Conservation (phyloP, 2,113 vertebrate species). For the Gymnorhina tibicen region DNA sequence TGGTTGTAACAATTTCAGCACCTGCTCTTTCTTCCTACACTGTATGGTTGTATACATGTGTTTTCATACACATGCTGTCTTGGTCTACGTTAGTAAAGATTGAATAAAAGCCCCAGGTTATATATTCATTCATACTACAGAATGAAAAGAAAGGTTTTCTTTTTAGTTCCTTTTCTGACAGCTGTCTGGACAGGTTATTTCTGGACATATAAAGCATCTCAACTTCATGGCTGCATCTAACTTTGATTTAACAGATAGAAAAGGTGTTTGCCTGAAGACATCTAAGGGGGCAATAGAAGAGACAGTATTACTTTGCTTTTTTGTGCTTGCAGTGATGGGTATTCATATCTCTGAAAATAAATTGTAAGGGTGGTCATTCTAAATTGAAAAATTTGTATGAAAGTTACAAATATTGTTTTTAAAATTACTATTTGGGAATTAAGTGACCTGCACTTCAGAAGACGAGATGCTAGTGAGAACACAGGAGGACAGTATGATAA, state of each 20-base stretch:
- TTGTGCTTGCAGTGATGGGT: neutral
- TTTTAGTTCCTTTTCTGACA: neutral
- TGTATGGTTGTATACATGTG: neutral
- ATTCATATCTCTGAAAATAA: neutral
- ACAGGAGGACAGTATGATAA: neutral
- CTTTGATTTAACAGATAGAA: neutral
- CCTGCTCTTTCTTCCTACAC: neutral
- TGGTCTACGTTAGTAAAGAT: neutral
- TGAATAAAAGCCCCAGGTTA: neutral
- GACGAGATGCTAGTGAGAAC: neutral
- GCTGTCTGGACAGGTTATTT: neutral
- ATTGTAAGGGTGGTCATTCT: neutral
- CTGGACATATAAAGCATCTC: neutral
- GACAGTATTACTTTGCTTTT: neutral
- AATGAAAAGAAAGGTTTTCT: neutral
- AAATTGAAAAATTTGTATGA: neutral
- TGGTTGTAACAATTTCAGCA: neutral
- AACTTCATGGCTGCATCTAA: neutral
- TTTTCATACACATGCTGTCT: rapidly evolving
- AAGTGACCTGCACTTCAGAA: neutral
- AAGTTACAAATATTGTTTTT: neutral
- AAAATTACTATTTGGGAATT: neutral
- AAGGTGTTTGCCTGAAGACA: neutral
- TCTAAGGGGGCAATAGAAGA: neutral
- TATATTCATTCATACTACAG: neutral